Base-by-base conservation (phyloP, 2,888 invertebrate genomes). In the Oxytorus armatus region DNA sequence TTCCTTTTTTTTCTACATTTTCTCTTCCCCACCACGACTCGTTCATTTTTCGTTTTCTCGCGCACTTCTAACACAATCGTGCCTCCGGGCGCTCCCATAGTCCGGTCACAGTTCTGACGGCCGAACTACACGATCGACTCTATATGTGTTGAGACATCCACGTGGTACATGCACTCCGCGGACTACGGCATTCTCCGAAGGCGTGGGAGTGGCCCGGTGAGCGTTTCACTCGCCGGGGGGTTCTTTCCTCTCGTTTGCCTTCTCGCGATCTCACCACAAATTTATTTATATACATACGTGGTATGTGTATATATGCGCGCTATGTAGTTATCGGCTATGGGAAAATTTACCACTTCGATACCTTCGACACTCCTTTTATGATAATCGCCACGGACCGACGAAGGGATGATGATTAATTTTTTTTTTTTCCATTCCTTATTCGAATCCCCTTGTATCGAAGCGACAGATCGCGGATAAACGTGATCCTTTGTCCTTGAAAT, bases 121-220 rank as follows among this genome's bases (percentile, higher is more conserved):
- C 36, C 25, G 25, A 16, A n/a, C n/a, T n/a, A n/a, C n/a, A n/a
- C n/a, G n/a, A n/a, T 36, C 18, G 39, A 39, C 25, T 23, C 21
- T n/a, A n/a, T 8, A 7, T 16, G n/a, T 36, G 36, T 49, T 36
- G 14, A 70, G 25, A 57, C 42, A 16, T 42, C 39, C 55, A 18
- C 44, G 21, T 11, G 53, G 25, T n/a, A 5, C 23, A n/a, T n/a
- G 57, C 65, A 42, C 44, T 42, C 65, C 16, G 14, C 11, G n/a
- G n/a, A n/a, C n/a, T n/a, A 59, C 44, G 47, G 57, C 63, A 61
- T 74, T 80, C 70, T 77, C 77, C 78, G 42, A 51, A 77, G 81
- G 84, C 84, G 84, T 82, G 84, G 82, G 84, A 82, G 82, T 82
- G 76, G 70, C 53, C 63, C 74, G 63, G 23, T 51, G 55, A 68